Conservation (phyloP, 2,888 invertebrate species). For the Drosophila eohydei region DNA sequence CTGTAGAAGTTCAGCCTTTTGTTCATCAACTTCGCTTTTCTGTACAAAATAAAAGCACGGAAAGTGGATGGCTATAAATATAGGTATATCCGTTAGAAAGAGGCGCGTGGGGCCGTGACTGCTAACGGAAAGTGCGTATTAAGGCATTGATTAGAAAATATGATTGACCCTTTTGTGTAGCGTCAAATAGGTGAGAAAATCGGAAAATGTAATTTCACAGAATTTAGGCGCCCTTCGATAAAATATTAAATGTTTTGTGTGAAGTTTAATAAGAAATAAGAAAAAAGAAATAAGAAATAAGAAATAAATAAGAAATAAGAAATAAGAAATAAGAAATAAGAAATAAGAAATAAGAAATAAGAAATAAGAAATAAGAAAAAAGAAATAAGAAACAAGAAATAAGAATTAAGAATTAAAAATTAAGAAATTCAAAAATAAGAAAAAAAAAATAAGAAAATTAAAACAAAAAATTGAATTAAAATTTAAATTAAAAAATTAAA, state of each 20-base stretch:
- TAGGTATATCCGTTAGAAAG: conserved; percentile 41
- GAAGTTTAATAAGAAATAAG: neutral
- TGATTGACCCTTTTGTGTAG: conserved; percentile 19
- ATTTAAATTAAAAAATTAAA: neutral
- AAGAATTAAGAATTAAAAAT: no score
- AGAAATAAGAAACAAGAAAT: no score
- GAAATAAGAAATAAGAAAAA: no score
- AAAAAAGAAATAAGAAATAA: neutral
- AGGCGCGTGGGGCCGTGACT: conserved; percentile 5
- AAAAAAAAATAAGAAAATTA: no score
- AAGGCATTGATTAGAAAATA: conserved; percentile 39
- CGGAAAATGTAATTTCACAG: conserved; percentile 11
- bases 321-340: no score
- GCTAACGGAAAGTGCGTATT: conserved; percentile 4
- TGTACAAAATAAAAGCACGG: conserved; percentile 20
- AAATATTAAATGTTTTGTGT: neutral
- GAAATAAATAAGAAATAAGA: neutral
- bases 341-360: no score
- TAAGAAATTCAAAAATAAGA: no score
- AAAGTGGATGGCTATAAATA: conserved; percentile 39
- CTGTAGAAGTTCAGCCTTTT: conserved; percentile 3
- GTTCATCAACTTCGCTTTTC: conserved; percentile 1
- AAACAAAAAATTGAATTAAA: neutral
- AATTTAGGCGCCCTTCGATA: neutral
- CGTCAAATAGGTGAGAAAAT: neutral